Base-by-base conservation (phyloP, 1,140 invertebrate species). In the Heliconius melpomene region DNA sequence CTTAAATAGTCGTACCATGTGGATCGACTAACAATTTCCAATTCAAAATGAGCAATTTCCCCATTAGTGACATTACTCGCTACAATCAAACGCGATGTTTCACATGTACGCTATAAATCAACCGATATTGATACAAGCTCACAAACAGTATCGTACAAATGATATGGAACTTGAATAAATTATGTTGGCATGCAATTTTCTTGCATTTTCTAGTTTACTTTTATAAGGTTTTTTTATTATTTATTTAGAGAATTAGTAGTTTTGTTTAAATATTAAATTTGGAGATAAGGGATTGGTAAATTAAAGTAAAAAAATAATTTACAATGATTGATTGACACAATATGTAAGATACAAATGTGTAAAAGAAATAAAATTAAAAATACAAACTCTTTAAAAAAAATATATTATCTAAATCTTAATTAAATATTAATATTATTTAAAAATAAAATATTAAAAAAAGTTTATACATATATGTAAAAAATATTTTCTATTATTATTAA, bases 41-140 rank as follows among this genome's bases (percentile, higher is more conserved):
- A 26, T 77, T 23, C 70, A 46, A 50, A 77, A 77, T 77, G 70
- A 72, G 29, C 70, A 70, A 77, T 77, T 54, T n/a, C 38, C 70
- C 76, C 46, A 77, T 77, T 77, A 77, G 76, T 77, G 76, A 77
- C 76, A 77, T 72, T 46, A 46, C 50, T 38, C 46, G 76, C 60
- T 77, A 40, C 70, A 77, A 77, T 77, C 76, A 77, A 29, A 77
- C 46, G 70, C 66, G 76, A 77, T 77, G 76, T 77, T 77, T 52
- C 66, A 26, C 20, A 72, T 54, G 50, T 29, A 72, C 50, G 40
- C 32, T 72, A 77, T 77, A 77, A 77, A 77, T 77, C 76, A 72
- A 54, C 70, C 70, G 70, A 46, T 77, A 77, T 77, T 72, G 46
- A 72, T 77, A 72, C 76, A 77, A 70, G 46, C 18, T 77, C 36